phyloP scores from a whole-genome alignment of 2,113 vertebrate species.

The Notothenia coriiceps region DNA sequence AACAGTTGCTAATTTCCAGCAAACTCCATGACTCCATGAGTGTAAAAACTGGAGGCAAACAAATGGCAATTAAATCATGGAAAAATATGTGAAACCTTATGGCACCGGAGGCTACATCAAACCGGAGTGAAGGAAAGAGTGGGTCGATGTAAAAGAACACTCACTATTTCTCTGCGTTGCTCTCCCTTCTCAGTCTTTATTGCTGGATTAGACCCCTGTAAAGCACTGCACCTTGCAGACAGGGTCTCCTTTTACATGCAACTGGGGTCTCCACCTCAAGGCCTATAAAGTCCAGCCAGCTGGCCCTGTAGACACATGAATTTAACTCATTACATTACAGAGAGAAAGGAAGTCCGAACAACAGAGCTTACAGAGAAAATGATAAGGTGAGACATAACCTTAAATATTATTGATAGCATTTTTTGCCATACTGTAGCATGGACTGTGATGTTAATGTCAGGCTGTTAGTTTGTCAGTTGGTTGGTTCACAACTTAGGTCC shows the following conservation, averaged over 20 bases:
- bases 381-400: neutral
- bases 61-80: conserved; percentile 60
- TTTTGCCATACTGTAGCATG: neutral
- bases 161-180: conserved; percentile 54
- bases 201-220: conserved; percentile 73
- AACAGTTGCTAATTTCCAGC: conserved; percentile 44
- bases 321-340: conserved; percentile 64
- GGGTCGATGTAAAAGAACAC: conserved; percentile 50
- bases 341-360: conserved; percentile 27
- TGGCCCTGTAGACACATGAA: conserved; percentile 56
- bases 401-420: neutral
- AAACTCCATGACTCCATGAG: conserved; percentile 43
- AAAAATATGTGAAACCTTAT: conserved; percentile 57
- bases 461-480: neutral
- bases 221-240: conserved; percentile 73
- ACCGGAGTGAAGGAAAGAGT: conserved; percentile 57
- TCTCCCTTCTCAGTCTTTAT: conserved; percentile 54
- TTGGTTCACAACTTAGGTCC: too few species aligned
- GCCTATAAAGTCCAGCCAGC: conserved; percentile 76
- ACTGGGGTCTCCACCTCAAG: conserved; percentile 60
- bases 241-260: conserved; percentile 65
- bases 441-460: neutral
- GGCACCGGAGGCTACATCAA: conserved; percentile 56
- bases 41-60: conserved; percentile 52
- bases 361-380: conserved; percentile 8